Conservation (phyloP, 2,113 vertebrate genomes). For the Chionodraco myersi region DNA sequence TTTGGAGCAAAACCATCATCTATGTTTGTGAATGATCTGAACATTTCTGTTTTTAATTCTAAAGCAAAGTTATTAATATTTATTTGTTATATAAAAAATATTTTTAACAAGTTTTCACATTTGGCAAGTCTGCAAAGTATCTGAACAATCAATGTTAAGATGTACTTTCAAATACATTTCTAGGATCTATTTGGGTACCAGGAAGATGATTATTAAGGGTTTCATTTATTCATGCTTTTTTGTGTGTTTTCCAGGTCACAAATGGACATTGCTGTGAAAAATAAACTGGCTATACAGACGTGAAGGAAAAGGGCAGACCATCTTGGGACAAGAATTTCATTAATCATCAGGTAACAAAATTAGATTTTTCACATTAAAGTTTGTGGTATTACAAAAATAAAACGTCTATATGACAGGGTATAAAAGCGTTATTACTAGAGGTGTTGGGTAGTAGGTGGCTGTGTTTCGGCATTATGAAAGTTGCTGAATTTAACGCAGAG, state of each 20-base stretch:
- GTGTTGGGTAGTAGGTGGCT: background rate
- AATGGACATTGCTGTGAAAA: background rate
- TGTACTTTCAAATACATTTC: background rate
- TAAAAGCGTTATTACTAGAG: fast-evolving
- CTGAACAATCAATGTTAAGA: background rate
- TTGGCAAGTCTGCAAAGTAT: background rate
- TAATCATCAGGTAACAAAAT: background rate
- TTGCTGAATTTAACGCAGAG: constrained; percentile 15
- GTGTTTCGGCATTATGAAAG: background rate
- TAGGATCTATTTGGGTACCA: background rate
- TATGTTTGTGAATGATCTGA: background rate
- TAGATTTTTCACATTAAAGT: fast-evolving
- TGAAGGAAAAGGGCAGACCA: background rate
- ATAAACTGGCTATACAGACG: background rate
- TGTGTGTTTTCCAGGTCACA: constrained; percentile 6
- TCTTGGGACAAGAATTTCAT: background rate
- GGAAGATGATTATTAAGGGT: background rate
- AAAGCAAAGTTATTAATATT: background rate
- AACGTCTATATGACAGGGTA: background rate
- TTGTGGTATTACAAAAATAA: background rate
- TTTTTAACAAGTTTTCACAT: background rate
- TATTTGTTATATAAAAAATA: background rate
- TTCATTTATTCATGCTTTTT: background rate
- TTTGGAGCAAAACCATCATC: too few species aligned
- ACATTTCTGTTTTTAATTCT: background rate